Percentiles rank a stretch among this genome's conserved stretches.
Conservation (phyloP, 2,113 vertebrate genomes). For the Cryptoleucopteryx plumbea region DNA sequence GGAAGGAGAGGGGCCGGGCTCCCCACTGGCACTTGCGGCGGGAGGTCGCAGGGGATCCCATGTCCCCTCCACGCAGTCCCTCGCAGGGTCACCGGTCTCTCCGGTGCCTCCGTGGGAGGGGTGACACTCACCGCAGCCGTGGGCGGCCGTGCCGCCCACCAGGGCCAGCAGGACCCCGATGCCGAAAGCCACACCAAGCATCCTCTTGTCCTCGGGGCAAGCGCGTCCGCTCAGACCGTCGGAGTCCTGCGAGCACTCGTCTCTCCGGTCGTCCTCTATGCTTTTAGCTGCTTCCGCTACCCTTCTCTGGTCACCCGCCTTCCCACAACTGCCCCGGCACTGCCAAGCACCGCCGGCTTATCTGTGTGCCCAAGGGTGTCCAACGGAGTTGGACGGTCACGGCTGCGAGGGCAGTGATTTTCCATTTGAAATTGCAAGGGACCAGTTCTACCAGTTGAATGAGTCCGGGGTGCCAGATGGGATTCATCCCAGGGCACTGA, state of each 20-base stretch:
- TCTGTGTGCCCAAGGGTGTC: neutral
- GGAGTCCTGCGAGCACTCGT: fast-evolving
- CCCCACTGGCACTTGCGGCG: fast-evolving
- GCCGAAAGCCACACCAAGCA: neutral
- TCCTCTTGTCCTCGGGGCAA: fast-evolving
- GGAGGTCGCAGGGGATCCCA: fast-evolving
- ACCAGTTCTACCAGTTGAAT: neutral
- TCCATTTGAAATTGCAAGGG: neutral
- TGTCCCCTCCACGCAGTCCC: fast-evolving
- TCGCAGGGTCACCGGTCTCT: neutral
- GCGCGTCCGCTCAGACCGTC: neutral
- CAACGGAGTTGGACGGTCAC: fast-evolving
- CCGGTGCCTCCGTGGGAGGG: fast-evolving
- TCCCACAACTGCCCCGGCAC: fast-evolving
- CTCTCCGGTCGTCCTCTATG: fast-evolving
- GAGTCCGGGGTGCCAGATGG: neutral
- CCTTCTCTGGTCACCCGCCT: fast-evolving
- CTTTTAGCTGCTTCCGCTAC: neutral
- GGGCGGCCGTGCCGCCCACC: fast-evolving
- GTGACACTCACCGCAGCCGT: neutral
- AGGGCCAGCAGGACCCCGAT: neutral
- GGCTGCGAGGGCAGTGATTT: neutral
- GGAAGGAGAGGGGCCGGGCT: neutral
- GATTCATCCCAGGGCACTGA: no score
- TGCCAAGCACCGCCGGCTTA: neutral